Percentiles rank a stretch among this genome's conserved stretches.
Conservation (phyloP, 2,113 vertebrate genomes). For the Eurystomus gularis region DNA sequence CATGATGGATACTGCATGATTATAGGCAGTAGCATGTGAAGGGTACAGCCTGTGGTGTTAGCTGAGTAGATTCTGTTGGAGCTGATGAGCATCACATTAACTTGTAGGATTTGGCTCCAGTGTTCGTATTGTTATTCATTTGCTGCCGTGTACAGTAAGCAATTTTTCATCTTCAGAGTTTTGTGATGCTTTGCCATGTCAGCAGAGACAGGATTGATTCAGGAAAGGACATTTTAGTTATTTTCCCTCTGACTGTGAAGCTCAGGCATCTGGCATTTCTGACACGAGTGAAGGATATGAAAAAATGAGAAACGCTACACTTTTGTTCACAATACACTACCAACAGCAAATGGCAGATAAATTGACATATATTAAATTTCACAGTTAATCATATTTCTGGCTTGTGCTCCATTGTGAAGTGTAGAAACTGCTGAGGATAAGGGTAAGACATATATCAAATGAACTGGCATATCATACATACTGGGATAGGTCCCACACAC, state of each 20-base stretch:
- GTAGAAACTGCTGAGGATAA: background rate
- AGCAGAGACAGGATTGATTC: slow-evolving; percentile 31
- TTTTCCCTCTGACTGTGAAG: slow-evolving; percentile 11
- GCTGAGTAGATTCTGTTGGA: background rate
- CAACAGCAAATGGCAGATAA: background rate
- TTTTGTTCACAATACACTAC: background rate
- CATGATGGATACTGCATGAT: background rate
- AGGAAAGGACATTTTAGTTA: slow-evolving; percentile 28
- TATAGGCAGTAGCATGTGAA: background rate
- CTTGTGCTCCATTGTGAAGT: background rate
- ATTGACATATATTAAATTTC: background rate
- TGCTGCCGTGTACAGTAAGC: background rate
- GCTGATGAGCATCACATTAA: background rate
- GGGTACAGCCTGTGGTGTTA: background rate
- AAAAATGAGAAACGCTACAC: background rate
- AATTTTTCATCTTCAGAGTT: background rate
- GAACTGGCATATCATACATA: background rate
- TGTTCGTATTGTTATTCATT: background rate
- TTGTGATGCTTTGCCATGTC: background rate
- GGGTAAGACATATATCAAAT: background rate
- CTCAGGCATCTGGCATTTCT: slow-evolving; percentile 27
- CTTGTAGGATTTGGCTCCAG: background rate
- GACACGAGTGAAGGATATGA: background rate
- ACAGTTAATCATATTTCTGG: slow-evolving; percentile 13
- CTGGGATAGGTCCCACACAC: background rate